Percentiles rank a stretch among this genome's conserved stretches.
These are phyloP conservation scores for Poecilus cupreus DNA, from an alignment of 2,888 invertebrate genomes.

Conservation along the genomic window DNA sequence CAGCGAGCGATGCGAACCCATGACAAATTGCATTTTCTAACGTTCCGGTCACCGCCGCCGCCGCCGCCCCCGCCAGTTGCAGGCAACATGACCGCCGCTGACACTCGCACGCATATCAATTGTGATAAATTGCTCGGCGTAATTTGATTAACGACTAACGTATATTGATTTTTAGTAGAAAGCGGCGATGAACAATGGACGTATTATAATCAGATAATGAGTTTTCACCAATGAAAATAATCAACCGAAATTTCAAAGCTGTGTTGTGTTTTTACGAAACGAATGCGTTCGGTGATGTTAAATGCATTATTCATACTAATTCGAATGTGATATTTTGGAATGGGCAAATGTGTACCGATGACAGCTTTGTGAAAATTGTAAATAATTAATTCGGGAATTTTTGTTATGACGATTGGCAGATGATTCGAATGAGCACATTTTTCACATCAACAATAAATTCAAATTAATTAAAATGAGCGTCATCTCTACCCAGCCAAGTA, in stretches of 20 bases:
- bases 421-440: not conserved
- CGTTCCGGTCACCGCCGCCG: not conserved
- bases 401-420: not conserved
- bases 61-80: constrained; percentile 5
- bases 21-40: constrained; percentile 55
- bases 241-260: constrained; percentile 38
- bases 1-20: not conserved
- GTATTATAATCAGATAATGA: constrained; percentile 45
- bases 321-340: constrained; percentile 30
- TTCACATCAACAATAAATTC: not conserved
- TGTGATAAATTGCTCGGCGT: constrained; percentile 50
- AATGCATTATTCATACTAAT: constrained; percentile 18
- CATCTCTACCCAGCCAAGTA: too few relatives aligned
- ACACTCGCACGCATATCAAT: constrained; percentile 54
- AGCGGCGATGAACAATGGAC: constrained; percentile 36
- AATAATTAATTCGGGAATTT: not conserved
- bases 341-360: not conserved
- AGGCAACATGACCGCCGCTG: constrained; percentile 29
- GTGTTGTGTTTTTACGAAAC: constrained; percentile 4
- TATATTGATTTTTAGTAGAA: constrained; percentile 52
- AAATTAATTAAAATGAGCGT: too few relatives aligned
- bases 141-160: constrained; percentile 54
- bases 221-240: constrained; percentile 35
- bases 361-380: constrained; percentile 23
- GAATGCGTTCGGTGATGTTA: not conserved